Evolutionary conservation across 2,888 invertebrate genomes (phyloP).

Genomic region (Lycia hirtaria): DNA sequence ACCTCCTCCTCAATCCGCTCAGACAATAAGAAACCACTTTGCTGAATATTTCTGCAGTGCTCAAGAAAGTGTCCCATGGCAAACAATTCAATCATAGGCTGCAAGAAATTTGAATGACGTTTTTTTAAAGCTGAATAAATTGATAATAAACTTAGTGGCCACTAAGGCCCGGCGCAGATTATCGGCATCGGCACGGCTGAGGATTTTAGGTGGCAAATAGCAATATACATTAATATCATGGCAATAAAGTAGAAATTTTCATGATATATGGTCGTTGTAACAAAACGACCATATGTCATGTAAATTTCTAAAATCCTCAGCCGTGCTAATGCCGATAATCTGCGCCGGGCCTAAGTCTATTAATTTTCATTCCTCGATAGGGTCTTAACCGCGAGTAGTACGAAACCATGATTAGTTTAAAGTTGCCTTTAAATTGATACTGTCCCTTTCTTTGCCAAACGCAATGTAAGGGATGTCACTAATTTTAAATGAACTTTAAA

Average conservation of each 20-base stretch:
- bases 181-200: slow-evolving; percentile 28
- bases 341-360: slow-evolving; percentile 10
- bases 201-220: slow-evolving; percentile 35
- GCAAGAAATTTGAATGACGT: not conserved
- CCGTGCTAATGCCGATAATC: slow-evolving; percentile 7
- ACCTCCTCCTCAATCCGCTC: not conserved
- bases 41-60: slow-evolving; percentile 30
- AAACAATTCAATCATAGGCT: slow-evolving; percentile 10
- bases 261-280: slow-evolving; percentile 30
- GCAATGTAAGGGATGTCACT: slow-evolving; percentile 12
- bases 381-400: slow-evolving; percentile 9
- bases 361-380: slow-evolving; percentile 11
- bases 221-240: slow-evolving; percentile 34
- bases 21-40: slow-evolving; percentile 19
- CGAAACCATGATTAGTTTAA: slow-evolving; percentile 12
- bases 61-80: slow-evolving; percentile 9
- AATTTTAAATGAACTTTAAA: slow-evolving; percentile 11
- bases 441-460: slow-evolving; percentile 11
- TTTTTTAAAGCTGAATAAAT: slow-evolving; percentile 14
- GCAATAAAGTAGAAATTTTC: slow-evolving; percentile 37
- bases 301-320: slow-evolving; percentile 13
- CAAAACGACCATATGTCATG: slow-evolving; percentile 6
- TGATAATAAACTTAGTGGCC: slow-evolving; percentile 14
- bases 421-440: slow-evolving; percentile 9
- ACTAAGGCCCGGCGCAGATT: slow-evolving; percentile 11